These are phyloP conservation scores for Fopius arisanus DNA, from an alignment of 1,140 invertebrate species.

Conservation along the genomic window DNA sequence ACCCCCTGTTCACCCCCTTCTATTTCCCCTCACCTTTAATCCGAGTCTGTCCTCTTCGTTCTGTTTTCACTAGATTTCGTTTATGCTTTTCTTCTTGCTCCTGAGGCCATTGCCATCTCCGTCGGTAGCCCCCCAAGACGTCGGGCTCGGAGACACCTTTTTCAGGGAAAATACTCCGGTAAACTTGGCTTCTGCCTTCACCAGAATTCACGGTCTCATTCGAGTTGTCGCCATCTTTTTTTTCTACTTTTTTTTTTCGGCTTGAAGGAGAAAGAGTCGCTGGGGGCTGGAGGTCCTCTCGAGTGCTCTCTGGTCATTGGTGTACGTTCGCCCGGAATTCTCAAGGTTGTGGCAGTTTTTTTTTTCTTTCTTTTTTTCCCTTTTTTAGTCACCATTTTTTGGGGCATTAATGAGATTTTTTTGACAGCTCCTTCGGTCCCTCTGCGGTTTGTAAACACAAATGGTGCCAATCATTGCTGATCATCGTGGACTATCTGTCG, in stretches of 20 bases:
- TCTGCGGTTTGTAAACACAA: not conserved
- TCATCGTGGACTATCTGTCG: not conserved
- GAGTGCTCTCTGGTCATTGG: too few species aligned
- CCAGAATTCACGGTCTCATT: not conserved
- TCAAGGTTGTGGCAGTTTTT: too few species aligned
- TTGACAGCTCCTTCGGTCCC: not conserved
- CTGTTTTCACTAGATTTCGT: conserved; percentile 42
- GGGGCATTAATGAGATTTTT: not conserved
- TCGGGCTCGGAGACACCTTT: not conserved
- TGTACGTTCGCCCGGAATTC: too few species aligned
- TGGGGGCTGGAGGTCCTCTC: too few species aligned
- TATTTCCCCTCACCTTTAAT: conserved; percentile 10
- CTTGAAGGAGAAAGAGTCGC: too few species aligned
- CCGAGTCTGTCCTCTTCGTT: too few species aligned
- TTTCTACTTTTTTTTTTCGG: too few species aligned
- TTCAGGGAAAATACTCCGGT: not conserved
- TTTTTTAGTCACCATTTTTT: not conserved
- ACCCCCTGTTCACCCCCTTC: conserved; percentile 37
- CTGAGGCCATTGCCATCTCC: not conserved
- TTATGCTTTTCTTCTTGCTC: not conserved
- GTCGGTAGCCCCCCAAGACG: not conserved
- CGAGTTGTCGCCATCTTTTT: too few species aligned
- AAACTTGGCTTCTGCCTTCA: not conserved
- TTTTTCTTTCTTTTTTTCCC: not conserved
- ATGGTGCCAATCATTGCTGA: not conserved